Percentiles rank a stretch among this genome's conserved stretches.
These are phyloP conservation scores for Coelogynopora nodosa DNA, from an alignment of 2,888 invertebrate genomes.

Conservation along the genomic window DNA sequence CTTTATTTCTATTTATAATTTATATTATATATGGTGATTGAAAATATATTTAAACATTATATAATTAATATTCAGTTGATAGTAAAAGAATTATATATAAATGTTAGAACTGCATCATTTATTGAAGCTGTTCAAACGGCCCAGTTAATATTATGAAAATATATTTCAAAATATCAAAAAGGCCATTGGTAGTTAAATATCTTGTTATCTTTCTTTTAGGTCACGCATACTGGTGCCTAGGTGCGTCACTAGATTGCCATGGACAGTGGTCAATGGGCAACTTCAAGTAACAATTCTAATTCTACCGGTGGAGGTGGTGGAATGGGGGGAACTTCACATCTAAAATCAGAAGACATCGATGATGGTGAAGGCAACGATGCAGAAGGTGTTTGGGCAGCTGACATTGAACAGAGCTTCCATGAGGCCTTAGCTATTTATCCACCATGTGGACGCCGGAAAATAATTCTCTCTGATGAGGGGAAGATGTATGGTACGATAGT, in stretches of 20 bases:
- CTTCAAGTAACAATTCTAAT: neutral
- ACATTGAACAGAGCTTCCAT: constrained; percentile 99
- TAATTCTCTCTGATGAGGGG: constrained; percentile 98
- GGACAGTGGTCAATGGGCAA: constrained; percentile 24
- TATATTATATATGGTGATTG: too few relatives aligned
- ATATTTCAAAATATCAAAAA: too few relatives aligned
- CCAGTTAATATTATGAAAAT: too few relatives aligned
- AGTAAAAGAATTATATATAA: too few relatives aligned
- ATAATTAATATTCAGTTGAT: too few relatives aligned
- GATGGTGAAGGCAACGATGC: constrained; percentile 44
- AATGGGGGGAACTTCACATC: neutral
- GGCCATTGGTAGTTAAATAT: too few relatives aligned
- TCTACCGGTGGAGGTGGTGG: neutral
- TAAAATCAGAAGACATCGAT: constrained; percentile 33
- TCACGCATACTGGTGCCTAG: neutral
- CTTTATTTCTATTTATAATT: too few relatives aligned
- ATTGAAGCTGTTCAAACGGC: too few relatives aligned
- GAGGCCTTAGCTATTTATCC: constrained; percentile 99
- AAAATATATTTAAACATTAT: too few relatives aligned
- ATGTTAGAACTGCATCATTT: too few relatives aligned
- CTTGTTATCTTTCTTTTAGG: too few relatives aligned
- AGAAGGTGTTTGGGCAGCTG: constrained; percentile 99
- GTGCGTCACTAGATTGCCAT: neutral
- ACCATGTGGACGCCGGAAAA: constrained; percentile 97
- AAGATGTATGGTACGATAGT: constrained; percentile 99